Base-by-base conservation (phyloP, 2,113 vertebrate genomes). In the Oncorhynchus mykiss region DNA sequence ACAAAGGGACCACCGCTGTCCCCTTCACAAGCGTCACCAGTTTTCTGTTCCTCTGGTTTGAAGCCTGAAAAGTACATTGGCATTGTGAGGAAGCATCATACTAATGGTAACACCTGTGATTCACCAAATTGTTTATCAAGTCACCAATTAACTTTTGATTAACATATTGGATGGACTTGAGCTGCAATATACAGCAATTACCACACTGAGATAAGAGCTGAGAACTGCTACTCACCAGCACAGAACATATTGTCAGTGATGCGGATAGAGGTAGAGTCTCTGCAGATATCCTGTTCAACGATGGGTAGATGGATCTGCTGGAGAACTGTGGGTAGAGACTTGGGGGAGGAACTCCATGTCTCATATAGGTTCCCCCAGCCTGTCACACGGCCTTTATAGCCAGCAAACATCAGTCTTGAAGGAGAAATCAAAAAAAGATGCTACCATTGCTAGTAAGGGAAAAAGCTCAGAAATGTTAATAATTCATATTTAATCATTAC, bases 181-280 rank as follows among this genome's bases (percentile, higher is more conserved):
- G 27, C 65, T 29, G 65, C 25, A 54, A 16, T 54, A 67, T 67
- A 11, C 25, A 29, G 65, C 22, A 67, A 67, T 11, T 45, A 45
- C 39, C 39, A 11, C 9, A 45, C 39, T 45, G 39, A 45, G 39
- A 45, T 12, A 11, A 54, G 34, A 34, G 34, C 6, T 34, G 34
- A 34, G 16, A 68, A 27, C 24, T 59, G 12, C 12, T 48, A 25
- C 18, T 78, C 81, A 96, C 98, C 98, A 6, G 98, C 97, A 81
- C 98, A 99, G 90, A 98, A 99, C 98, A 99, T 99, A 90, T 99
- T 98, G 89, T 96, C 92, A 0, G 97, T 99, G 83, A 97, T 84
- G 66, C 84, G 93, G 74, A 99, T 90, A 0, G 80, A 82, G 2
- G 98, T 99, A 73, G 98, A 99, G 3, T 31, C 74, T 31, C 78